Percentiles rank a stretch among this genome's conserved stretches.
These are phyloP conservation scores for Ichneumon xanthorius DNA, from an alignment of 2,888 invertebrate species.

Conservation along the genomic window DNA sequence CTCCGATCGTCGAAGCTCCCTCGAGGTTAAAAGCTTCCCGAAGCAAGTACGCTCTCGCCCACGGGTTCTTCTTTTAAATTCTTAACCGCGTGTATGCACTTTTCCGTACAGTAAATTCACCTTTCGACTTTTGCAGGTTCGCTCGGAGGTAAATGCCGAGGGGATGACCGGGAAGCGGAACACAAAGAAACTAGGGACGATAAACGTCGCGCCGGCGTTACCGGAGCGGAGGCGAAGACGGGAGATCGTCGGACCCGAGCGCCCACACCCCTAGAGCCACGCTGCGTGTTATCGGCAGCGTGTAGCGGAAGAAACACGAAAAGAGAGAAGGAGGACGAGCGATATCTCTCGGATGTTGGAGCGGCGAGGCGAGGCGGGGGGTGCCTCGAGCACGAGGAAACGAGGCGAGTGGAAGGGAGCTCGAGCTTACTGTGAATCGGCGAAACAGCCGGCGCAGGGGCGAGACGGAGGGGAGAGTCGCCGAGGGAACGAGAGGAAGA, in stretches of 20 bases:
- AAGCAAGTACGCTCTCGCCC: conserved; percentile 20
- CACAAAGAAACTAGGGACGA: conserved; percentile 14
- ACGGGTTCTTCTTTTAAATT: neutral
- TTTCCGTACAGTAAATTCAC: neutral
- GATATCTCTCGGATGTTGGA: conserved; percentile 7
- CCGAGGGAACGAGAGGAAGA: neutral
- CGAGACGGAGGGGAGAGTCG: neutral
- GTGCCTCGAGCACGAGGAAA: neutral
- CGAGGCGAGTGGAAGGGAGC: conserved; percentile 1
- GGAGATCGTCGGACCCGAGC: conserved; percentile 24
- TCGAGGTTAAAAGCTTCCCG: neutral
- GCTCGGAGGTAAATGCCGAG: conserved; percentile 55
- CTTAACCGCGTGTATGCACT: neutral
- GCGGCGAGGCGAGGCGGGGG: neutral
- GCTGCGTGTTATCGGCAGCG: conserved; percentile 27
- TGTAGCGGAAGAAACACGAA: neutral
- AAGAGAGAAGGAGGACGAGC: neutral
- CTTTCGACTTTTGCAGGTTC: conserved; percentile 42
- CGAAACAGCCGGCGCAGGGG: conserved; percentile 23
- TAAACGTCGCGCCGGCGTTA: conserved; percentile 15
- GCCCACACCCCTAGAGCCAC: neutral
- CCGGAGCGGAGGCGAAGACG: conserved; percentile 36
- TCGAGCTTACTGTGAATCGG: conserved; percentile 32
- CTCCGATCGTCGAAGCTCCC: neutral
- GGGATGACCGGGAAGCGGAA: conserved; percentile 22